phyloP scores from a whole-genome alignment of 2,888 invertebrate genomes.

The Sinodicranocentrus sp. region DNA sequence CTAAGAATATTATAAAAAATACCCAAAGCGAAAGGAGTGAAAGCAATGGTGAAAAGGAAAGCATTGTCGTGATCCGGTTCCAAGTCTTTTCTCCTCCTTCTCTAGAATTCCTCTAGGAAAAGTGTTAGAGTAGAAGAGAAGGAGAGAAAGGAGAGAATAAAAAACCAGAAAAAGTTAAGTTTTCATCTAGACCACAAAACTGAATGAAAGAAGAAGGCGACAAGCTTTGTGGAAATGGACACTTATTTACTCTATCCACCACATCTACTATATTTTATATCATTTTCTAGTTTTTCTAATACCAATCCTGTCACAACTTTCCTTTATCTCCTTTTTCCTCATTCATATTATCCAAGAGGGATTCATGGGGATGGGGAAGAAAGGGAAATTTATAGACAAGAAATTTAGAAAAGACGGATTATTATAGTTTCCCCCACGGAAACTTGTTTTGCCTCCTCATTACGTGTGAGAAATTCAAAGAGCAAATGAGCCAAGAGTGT shows the following conservation, averaged over 20 bases:
- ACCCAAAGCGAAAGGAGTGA: too few relatives aligned
- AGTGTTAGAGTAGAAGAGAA: slow-evolving; percentile 27
- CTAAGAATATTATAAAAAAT: background rate
- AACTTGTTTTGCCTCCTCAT: slow-evolving; percentile 48
- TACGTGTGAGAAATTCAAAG: slow-evolving; percentile 47
- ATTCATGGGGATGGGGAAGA: slow-evolving; percentile 16
- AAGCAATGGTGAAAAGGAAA: background rate
- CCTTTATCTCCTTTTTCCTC: slow-evolving; percentile 37
- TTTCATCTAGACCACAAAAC: slow-evolving; percentile 52
- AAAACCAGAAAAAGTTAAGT: slow-evolving; percentile 52
- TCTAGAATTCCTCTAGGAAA: slow-evolving; percentile 40
- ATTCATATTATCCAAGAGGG: slow-evolving; percentile 21
- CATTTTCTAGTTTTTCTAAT: background rate
- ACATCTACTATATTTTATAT: background rate
- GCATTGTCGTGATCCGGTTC: slow-evolving; percentile 26
- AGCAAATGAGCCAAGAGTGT: slow-evolving; percentile 60
- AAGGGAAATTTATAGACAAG: slow-evolving; percentile 43
- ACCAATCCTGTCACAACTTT: slow-evolving; percentile 2
- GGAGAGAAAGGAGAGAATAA: background rate
- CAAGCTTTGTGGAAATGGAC: slow-evolving; percentile 50
- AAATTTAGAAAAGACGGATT: slow-evolving; percentile 37
- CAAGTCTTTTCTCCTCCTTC: slow-evolving; percentile 24
- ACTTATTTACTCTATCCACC: slow-evolving; percentile 17
- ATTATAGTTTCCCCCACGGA: slow-evolving; percentile 30
- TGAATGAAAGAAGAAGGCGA: slow-evolving; percentile 41